phyloP scores from a whole-genome alignment of 1,140 invertebrate species.

The Drosophila suzukii region DNA sequence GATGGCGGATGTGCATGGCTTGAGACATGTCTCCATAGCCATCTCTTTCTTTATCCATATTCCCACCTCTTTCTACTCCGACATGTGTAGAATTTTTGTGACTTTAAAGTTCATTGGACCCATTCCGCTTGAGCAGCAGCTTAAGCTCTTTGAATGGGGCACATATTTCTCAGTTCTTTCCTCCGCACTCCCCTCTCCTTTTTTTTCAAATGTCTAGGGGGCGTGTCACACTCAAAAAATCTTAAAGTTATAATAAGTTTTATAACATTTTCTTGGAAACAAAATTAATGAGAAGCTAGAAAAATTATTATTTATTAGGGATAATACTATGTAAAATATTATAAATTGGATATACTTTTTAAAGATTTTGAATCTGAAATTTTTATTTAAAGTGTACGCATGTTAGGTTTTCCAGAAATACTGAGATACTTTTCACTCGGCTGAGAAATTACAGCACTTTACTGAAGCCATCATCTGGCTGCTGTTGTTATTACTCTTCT shows the following conservation, averaged over 20 bases:
- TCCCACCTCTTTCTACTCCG: background rate
- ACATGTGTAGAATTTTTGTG: constrained; percentile 45
- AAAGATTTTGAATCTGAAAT: background rate
- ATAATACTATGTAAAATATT: too few relatives aligned
- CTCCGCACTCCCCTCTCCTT: constrained; percentile 16
- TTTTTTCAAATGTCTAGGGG: constrained; percentile 60
- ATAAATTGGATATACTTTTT: background rate
- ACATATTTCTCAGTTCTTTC: constrained; percentile 27
- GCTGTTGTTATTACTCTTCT: constrained; percentile 23
- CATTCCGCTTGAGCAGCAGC: constrained; percentile 50
- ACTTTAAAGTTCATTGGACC: constrained; percentile 73
- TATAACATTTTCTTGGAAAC: too few relatives aligned
- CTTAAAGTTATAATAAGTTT: too few relatives aligned
- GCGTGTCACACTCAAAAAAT: constrained; percentile 18
- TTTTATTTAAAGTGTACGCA: constrained; percentile 1
- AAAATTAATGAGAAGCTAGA: too few relatives aligned
- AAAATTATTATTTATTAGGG: too few relatives aligned
- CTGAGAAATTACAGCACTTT: constrained; percentile 38
- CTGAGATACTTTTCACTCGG: constrained; percentile 30
- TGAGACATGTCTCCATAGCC: constrained; percentile 15
- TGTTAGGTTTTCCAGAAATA: constrained; percentile 24
- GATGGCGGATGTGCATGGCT: constrained; percentile 47
- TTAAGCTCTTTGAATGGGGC: constrained; percentile 37
- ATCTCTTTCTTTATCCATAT: constrained; percentile 5
- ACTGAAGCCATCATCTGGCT: constrained; percentile 20